Conservation (phyloP, 2,797 vertebrate species). For the Atherinosoma microstoma region DNA sequence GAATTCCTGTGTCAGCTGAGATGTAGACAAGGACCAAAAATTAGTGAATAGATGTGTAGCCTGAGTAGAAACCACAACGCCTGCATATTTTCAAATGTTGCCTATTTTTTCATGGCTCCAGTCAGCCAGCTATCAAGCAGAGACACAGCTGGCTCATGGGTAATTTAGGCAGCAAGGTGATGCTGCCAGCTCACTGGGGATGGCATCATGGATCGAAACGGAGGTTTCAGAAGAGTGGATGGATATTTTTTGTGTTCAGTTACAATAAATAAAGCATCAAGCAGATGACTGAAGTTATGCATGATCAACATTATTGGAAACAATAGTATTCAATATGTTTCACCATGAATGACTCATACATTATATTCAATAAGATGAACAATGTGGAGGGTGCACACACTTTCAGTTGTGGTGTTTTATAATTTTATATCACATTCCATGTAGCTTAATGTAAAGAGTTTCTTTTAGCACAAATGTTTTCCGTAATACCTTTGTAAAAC, state of each 20-base stretch:
- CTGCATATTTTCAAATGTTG: background rate
- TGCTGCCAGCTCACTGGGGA: background rate
- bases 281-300: background rate
- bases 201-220: background rate
- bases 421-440: background rate
- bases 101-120: background rate
- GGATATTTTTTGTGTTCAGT: background rate
- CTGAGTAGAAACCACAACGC: background rate
- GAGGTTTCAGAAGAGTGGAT: background rate
- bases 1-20: background rate
- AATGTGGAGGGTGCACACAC: background rate
- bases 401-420: background rate
- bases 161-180: background rate
- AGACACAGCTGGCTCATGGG: background rate
- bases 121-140: conserved; percentile 7
- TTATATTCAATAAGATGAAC: background rate
- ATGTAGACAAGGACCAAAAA: background rate
- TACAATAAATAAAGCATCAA: background rate
- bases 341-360: background rate
- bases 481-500: background rate
- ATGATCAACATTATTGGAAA: background rate
- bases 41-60: background rate
- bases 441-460: background rate
- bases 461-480: background rate
- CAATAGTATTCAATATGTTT: background rate